These are phyloP conservation scores for Drosophila borealis DNA, from an alignment of 2,888 invertebrate genomes.

Conservation along the genomic window DNA sequence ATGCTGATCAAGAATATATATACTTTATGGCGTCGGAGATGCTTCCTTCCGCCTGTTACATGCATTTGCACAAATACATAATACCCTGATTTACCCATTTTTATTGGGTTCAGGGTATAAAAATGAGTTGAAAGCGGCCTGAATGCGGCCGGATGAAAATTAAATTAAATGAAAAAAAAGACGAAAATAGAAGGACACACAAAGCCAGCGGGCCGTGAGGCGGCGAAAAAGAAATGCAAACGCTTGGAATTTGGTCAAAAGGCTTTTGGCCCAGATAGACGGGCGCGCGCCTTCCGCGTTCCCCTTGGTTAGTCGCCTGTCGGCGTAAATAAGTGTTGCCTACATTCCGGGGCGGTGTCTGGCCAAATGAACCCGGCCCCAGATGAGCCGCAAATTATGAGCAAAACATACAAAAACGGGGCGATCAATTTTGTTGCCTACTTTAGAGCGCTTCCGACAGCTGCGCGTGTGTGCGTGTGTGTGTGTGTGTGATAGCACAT, in stretches of 20 bases:
- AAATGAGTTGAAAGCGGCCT: constrained; percentile 34
- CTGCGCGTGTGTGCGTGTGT: constrained; percentile 10
- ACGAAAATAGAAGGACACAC: constrained; percentile 1
- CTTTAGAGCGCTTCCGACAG: constrained; percentile 19
- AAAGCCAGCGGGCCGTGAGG: neutral
- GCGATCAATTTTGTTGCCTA: constrained; percentile 43
- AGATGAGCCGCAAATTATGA: constrained; percentile 61
- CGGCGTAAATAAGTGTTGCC: constrained; percentile 66
- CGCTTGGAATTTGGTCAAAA: constrained; percentile 46
- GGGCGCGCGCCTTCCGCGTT: neutral
- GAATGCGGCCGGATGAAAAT: constrained; percentile 48
- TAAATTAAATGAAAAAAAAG: constrained; percentile 45
- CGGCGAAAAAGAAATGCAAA: constrained; percentile 52
- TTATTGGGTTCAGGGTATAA: constrained; percentile 2
- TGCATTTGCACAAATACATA: too few species aligned
- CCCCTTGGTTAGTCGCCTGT: constrained; percentile 13
- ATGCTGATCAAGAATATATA: too few species aligned
- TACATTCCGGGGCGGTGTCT: constrained; percentile 32
- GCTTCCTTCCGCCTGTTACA: too few species aligned
- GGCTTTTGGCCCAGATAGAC: constrained; percentile 46
- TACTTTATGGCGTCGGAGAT: too few species aligned
- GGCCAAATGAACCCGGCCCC: constrained; percentile 46
- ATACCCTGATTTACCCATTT: too few species aligned
- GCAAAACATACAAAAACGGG: constrained; percentile 26
- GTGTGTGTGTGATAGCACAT: constrained; percentile 40